phyloP scores from a whole-genome alignment of 1,140 invertebrate species.

The Pogonomyrmex barbatus region DNA sequence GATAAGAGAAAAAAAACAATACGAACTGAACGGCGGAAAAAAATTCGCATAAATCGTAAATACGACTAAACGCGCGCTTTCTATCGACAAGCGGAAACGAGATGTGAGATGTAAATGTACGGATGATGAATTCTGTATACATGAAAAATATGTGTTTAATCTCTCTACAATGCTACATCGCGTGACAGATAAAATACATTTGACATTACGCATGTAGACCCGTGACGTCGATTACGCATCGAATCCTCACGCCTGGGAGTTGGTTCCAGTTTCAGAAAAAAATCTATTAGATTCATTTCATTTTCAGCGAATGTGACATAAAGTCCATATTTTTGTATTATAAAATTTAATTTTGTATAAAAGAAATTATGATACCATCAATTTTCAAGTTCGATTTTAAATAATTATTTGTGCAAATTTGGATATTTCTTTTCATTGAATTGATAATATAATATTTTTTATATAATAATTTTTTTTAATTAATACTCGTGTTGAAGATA shows the following conservation, averaged over 20 bases:
- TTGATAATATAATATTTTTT: not conserved
- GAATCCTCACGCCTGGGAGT: not conserved
- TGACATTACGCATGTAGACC: not conserved
- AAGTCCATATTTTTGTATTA: slow-evolving; percentile 18
- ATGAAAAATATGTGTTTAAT: slow-evolving; percentile 45
- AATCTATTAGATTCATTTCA: not conserved
- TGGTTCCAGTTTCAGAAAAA: not conserved
- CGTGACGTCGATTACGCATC: not conserved
- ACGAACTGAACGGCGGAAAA: slow-evolving; percentile 3
- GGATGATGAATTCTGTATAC: slow-evolving; percentile 37
- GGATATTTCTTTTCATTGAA: not conserved
- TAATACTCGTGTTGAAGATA: not conserved
- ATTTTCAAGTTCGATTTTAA: not conserved
- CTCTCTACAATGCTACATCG: not conserved
- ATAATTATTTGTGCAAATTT: slow-evolving; percentile 19
- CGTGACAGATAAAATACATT: slow-evolving; percentile 24
- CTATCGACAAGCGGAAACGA: slow-evolving; percentile 35
- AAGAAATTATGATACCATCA: not conserved
- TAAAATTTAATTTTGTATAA: not conserved
- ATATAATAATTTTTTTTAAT: not conserved
- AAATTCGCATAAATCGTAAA: slow-evolving; percentile 19
- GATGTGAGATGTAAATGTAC: slow-evolving; percentile 15
- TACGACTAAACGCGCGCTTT: slow-evolving; percentile 26
- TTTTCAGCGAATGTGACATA: not conserved
- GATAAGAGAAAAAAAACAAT: slow-evolving; percentile 35